Evolutionary conservation across 1,140 invertebrate species (phyloP), one percentile per base, ranked within the genome.

Genomic region (Theocolax elegans): DNA sequence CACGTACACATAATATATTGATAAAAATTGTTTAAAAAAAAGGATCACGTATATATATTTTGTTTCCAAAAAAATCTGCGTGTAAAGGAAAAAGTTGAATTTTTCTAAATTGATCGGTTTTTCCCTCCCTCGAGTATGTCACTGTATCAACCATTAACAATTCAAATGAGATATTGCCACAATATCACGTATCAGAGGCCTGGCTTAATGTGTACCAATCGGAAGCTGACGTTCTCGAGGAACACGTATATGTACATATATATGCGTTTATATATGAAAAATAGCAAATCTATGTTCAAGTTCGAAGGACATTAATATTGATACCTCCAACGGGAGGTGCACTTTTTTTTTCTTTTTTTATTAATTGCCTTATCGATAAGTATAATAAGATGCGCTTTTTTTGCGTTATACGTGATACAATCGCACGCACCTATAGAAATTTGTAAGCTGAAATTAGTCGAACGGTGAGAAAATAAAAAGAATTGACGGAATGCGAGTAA

Each of bases 171-270:
- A 77, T 12, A 46, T 80, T 81, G 81, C 73, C 54, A 81, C 78
- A 81, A 81, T 79, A 82, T 80, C 80, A 82, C 78, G 79, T 79
- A 71, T 63, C 53, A 80, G 77, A 80, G 79, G 80, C 79, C 78
- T 82, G 79, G 72, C 78, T 64, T 51, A 19, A 51, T 54, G 8
- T 59, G 69, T 73, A 74, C 79, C 80, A 81, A 82, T 81, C 54
- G 67, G 71, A 72, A 73, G 53, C 54, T 4, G 40, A 23, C 27
- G n/a, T n/a, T 23, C 19, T 4, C 42, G 21, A 42, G 9, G 23
- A 64, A 19, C 27, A 62, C 21, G 29, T 31, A 54, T 35, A 31
- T 54, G 15, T 15, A 54, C 17, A 27, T 53, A 10, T 27, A 53
- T 53, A 29, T n/a, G n/a, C n/a, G n/a, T n/a, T n/a, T n/a, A n/a